Percentiles rank a stretch among this genome's conserved stretches.
Conservation (phyloP, 2,797 vertebrate species). For the Vireo griseus region DNA sequence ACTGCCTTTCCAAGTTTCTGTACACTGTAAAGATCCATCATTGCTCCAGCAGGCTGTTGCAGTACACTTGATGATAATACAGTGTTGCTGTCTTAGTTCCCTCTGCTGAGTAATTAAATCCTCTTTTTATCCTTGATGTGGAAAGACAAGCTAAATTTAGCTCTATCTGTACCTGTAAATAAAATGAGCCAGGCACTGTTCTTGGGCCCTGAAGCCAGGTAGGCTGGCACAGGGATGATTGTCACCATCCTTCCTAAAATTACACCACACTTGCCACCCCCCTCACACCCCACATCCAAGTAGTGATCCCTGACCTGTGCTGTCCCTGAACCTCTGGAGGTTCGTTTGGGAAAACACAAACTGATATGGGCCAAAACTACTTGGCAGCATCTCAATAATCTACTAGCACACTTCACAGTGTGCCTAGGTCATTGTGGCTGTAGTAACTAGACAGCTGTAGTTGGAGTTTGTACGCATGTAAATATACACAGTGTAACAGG, state of each 20-base stretch:
- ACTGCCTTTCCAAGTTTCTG: neutral
- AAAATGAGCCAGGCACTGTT: neutral
- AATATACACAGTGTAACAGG: neutral
- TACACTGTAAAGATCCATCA: neutral
- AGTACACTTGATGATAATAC: neutral
- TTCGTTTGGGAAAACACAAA: neutral
- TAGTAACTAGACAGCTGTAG: neutral
- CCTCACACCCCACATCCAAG: neutral
- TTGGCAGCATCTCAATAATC: neutral
- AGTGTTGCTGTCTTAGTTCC: neutral
- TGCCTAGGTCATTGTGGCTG: neutral
- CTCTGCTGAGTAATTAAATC: neutral
- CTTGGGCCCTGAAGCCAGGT: neutral
- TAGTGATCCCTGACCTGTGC: neutral
- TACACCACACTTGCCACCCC: too few species aligned
- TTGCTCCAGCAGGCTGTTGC: neutral
- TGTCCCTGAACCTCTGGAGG: neutral
- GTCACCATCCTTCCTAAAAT: neutral
- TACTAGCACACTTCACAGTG: rapidly evolving
- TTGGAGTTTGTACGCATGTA: neutral
- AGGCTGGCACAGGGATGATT: neutral
- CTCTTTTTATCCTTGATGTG: neutral
- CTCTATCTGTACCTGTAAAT: neutral
- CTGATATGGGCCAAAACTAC: neutral
- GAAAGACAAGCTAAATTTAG: neutral